These are phyloP conservation scores for Nemotelus nigrinus DNA, from an alignment of 2,888 invertebrate genomes.

Conservation along the genomic window DNA sequence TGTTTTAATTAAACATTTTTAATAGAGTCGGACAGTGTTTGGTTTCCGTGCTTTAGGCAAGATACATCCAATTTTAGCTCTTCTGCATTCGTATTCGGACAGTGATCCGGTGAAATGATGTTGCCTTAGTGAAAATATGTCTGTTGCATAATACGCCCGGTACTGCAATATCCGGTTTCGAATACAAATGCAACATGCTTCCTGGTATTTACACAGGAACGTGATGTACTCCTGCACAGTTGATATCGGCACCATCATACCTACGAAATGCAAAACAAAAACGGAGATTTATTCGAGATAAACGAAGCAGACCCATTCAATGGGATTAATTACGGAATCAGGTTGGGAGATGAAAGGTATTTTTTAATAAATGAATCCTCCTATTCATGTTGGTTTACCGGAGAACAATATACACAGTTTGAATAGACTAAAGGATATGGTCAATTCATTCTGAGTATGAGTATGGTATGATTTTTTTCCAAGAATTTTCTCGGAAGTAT, in stretches of 20 bases:
- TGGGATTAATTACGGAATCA: constrained; percentile 29
- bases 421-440: too few species aligned
- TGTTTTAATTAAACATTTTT: constrained; percentile 40
- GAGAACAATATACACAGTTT: too few species aligned
- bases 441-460: too few species aligned
- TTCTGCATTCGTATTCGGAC: neutral
- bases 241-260: neutral
- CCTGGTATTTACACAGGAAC: constrained; percentile 14
- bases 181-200: constrained; percentile 5
- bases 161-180: constrained; percentile 29
- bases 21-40: constrained; percentile 34
- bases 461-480: too few species aligned
- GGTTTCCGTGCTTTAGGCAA: constrained; percentile 34
- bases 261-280: neutral
- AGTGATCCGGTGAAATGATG: constrained; percentile 9
- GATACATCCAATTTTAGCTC: constrained; percentile 20
- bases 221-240: neutral
- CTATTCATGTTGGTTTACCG: too few species aligned
- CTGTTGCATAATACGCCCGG: constrained; percentile 33
- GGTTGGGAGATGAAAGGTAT: constrained; percentile 25
- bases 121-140: constrained; percentile 23
- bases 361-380: constrained; percentile 8
- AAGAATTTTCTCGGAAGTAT: too few species aligned
- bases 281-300: neutral
- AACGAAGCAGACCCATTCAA: constrained; percentile 14